Base-by-base conservation (phyloP, 2,113 vertebrate species). In the Tringa solitaria region DNA sequence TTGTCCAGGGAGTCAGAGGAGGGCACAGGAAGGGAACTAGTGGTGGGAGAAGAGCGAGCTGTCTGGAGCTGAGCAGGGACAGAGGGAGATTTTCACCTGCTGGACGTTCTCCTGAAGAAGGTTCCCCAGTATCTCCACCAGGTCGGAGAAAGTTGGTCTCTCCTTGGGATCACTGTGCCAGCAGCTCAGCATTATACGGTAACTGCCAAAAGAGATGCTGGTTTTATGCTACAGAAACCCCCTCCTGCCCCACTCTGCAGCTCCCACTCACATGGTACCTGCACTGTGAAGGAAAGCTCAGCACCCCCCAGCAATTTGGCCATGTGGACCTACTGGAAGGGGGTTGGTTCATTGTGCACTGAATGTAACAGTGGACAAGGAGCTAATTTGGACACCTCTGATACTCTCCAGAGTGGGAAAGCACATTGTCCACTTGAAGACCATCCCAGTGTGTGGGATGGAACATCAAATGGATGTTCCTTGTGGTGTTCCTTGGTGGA, bases 101-200 rank as follows among this genome's bases (percentile, higher is more conserved):
- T 97, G 98, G 85, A 98, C 98, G 14, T 99, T 98, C 50, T 99
- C 98, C 96, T 99, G 99, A 73, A 99, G 98, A 92, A 99, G 98
- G 97, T 99, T 98, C 51, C 99, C 99, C 87, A 99, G 97, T 91
- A 99, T 99, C 96, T 99, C 99, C 89, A 99, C 99, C 92, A 99
- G 98, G 41, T 99, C 98, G 0, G 99, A 99, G 95, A 99, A 99
- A 0, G 97, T 98, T 1, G 99, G 99, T 83, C 99, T 99, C 57
- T 99, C 98, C 90, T 99, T 99, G 88, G 99, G 99, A 94, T 99
- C 99, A 2, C 99, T 98, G 0, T 99, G 98, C 99, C 99, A 99
- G 97, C 99, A 99, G 97, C 98, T 99, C 97, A 99, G 97, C 99
- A 99, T 99, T 97, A 99, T 98, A 74, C 98, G 98, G 27, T 99